A percentile compares a stretch with the other conserved stretches of the same genome.
Conservation (phyloP, 2,797 vertebrate genomes). For the Netta rufina region DNA sequence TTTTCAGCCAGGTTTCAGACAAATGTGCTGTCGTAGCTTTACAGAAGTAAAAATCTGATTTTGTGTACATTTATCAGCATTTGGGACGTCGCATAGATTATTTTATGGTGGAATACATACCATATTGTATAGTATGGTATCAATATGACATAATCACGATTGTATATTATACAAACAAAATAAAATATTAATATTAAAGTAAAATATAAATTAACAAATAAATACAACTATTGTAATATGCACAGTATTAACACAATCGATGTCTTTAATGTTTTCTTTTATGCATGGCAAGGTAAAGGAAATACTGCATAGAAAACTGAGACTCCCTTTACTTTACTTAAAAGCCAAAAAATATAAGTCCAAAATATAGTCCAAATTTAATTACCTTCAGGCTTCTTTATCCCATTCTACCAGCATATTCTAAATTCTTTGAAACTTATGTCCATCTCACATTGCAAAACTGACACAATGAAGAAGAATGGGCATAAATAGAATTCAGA, state of each 20-base stretch:
- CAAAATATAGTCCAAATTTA: background rate
- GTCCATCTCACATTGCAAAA: background rate
- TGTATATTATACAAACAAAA: background rate
- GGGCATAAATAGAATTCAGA: background rate
- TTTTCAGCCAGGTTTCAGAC: background rate
- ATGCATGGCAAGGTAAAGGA: background rate
- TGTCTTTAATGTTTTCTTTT: background rate
- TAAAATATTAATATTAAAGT: background rate
- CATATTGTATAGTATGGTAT: background rate
- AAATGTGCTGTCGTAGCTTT: background rate
- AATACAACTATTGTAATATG: background rate
- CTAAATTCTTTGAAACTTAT: background rate
- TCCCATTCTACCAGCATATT: background rate
- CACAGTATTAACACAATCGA: background rate
- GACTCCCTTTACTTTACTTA: background rate
- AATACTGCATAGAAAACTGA: background rate
- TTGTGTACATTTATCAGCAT: background rate
- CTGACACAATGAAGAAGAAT: background rate
- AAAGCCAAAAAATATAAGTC: background rate
- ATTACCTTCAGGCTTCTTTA: background rate
- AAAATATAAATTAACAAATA: background rate
- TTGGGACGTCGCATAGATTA: background rate
- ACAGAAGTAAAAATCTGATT: background rate
- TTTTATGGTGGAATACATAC: background rate
- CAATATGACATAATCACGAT: background rate